A percentile compares a stretch with the other conserved stretches of the same genome.
These are phyloP conservation scores for Cervus canadensis DNA, from an alignment of 2,113 vertebrate genomes.

Conservation along the genomic window DNA sequence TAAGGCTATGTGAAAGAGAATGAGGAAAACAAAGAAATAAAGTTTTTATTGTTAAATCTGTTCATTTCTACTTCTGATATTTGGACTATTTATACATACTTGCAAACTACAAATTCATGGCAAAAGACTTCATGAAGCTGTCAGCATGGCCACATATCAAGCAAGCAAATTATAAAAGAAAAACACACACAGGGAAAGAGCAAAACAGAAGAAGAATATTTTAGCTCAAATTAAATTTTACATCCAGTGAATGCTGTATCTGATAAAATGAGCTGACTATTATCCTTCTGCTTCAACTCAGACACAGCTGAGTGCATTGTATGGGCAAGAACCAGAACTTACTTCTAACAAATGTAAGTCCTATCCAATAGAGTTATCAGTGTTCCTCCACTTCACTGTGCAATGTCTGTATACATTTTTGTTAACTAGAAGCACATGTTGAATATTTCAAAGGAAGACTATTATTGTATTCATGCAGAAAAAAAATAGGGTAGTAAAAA, in stretches of 20 bases:
- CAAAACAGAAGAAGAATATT: constrained; percentile 39
- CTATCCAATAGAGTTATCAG: not conserved
- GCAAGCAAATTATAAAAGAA: constrained; percentile 53
- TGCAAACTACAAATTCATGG: constrained; percentile 17
- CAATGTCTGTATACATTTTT: constrained; percentile 28
- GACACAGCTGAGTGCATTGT: not conserved
- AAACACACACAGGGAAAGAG: constrained; percentile 7
- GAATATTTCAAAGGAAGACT: constrained; percentile 26
- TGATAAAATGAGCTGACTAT: not conserved
- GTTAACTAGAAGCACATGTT: constrained; percentile 35
- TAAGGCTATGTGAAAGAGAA: not conserved
- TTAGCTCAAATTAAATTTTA: constrained; percentile 46
- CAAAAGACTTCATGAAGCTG: constrained; percentile 11
- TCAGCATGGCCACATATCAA: not conserved
- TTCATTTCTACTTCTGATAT: constrained; percentile 6
- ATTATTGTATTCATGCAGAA: constrained; percentile 19
- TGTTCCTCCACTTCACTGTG: not conserved
- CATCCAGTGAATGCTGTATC: not conserved
- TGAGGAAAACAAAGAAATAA: not conserved
- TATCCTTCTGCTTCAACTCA: not conserved
- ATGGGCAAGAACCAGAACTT: not conserved
- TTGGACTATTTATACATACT: not conserved
- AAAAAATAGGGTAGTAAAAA: constrained; percentile 12
- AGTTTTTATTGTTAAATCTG: not conserved
- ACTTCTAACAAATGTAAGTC: not conserved